These are phyloP conservation scores for Pheosia tremula DNA, from an alignment of 2,888 invertebrate genomes.

Conservation along the genomic window DNA sequence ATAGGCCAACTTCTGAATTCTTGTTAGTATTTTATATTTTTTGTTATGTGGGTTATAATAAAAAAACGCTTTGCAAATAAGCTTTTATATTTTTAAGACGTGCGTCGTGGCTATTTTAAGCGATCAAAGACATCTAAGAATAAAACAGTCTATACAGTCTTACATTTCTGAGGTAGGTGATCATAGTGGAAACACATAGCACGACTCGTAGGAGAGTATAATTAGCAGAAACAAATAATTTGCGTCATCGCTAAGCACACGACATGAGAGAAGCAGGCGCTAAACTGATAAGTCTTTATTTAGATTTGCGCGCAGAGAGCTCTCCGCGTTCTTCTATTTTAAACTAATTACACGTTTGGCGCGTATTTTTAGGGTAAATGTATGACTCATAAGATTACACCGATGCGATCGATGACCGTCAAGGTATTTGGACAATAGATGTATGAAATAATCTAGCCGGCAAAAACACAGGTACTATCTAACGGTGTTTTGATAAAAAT, in stretches of 20 bases:
- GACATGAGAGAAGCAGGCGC: slow-evolving; percentile 49
- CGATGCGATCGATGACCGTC: slow-evolving; percentile 12
- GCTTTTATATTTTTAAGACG: not conserved
- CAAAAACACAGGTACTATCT: slow-evolving; percentile 9
- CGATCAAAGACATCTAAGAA: slow-evolving; percentile 10
- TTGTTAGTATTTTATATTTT: slow-evolving; percentile 4
- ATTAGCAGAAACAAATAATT: slow-evolving; percentile 37
- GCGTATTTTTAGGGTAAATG: slow-evolving; percentile 45
- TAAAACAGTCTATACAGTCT: slow-evolving; percentile 37
- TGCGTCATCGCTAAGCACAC: slow-evolving; percentile 41
- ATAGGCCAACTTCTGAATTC: not conserved
- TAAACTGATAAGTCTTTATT: slow-evolving; percentile 64
- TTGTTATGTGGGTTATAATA: not conserved
- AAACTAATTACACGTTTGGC: slow-evolving; percentile 47
- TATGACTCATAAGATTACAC: slow-evolving; percentile 39
- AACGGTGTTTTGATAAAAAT: not conserved
- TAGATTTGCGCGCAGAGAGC: slow-evolving; percentile 53
- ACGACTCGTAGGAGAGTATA: slow-evolving; percentile 23
- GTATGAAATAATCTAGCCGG: slow-evolving; percentile 12
- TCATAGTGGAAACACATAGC: slow-evolving; percentile 42
- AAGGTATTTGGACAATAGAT: slow-evolving; percentile 28
- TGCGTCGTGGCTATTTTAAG: slow-evolving; percentile 6
- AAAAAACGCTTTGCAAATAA: slow-evolving; percentile 1
- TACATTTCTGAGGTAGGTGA: slow-evolving; percentile 67
- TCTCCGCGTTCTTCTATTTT: slow-evolving; percentile 46